Evolutionary conservation across 2,113 vertebrate species (phyloP).

Genomic region (Anarrhichthys ocellatus): DNA sequence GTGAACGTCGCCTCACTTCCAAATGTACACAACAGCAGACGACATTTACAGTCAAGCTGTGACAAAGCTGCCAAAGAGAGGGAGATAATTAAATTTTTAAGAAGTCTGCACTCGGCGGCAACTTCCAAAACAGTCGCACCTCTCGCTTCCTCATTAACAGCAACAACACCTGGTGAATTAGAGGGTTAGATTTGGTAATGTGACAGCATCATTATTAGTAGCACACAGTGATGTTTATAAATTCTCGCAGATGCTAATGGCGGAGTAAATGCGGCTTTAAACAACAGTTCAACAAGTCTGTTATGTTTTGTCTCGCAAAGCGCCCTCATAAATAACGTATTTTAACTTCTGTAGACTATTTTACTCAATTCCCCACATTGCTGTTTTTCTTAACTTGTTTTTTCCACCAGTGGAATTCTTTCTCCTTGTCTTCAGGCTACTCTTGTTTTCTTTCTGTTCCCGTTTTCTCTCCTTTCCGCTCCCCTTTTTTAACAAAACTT

Average conservation of each 20-base stretch:
- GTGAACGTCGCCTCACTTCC: not conserved
- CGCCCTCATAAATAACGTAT: not conserved
- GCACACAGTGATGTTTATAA: not conserved
- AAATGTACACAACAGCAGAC: not conserved
- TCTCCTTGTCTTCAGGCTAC: not conserved
- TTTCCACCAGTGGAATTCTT: not conserved
- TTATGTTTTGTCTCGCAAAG: not conserved
- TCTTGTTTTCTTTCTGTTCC: not conserved
- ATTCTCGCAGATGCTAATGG: not conserved
- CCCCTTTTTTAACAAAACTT: too few relatives aligned
- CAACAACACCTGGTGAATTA: conserved; percentile 27
- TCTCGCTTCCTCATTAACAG: not conserved
- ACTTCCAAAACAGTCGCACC: not conserved
- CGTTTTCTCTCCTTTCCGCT: not conserved
- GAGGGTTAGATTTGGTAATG: not conserved
- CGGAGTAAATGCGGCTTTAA: conserved; percentile 5
- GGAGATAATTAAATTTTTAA: conserved; percentile 5
- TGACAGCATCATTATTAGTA: conserved; percentile 3
- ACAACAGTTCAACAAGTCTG: conserved; percentile 3
- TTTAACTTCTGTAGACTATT: not conserved
- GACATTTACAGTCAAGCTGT: conserved; percentile 16
- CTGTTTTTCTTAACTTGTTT: not conserved
- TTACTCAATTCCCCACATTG: not conserved
- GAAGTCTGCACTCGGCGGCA: not conserved
- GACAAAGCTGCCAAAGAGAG: conserved; percentile 13